Base-by-base conservation (phyloP, 1,140 invertebrate species). In the Macrobrachium rosenbergii region DNA sequence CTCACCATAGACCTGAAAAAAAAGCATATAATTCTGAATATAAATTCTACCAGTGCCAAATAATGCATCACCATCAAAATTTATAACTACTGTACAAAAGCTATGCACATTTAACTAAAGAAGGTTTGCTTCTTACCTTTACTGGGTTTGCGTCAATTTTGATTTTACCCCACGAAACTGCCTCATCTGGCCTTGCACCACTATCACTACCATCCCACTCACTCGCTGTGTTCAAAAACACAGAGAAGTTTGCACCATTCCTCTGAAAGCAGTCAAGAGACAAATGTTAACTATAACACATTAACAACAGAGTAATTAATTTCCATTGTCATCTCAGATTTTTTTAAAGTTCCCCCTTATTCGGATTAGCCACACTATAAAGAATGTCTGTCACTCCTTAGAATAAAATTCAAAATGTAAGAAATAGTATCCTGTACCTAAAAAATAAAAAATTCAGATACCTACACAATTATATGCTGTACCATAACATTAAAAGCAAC, bases 151-250 rank as follows among this genome's bases (percentile, higher is more conserved):
- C 97, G 91, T 96, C 95, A 90, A 94, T 95, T 91, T 95, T 95
- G 86, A 99, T 99, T 93, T 99, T 99, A 0, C 99, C 99, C 99
- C 99, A 99, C 7, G 98, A 99, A 17, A 99, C 94, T 0, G 99
- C 99, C 93, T 99, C 99, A 93, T 99, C 99, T 5, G 99, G 98
- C 75, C 96, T 93, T 0, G 99, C 99, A 14, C 99, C 99, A 89
- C 98, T 96, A 92, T 99, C 99, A 92, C 98, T 99, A 0, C 99
- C 99, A 94, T 99, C 99, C 94, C 96, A 99, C 93, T 99, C 99
- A 52, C 95, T 95, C 2, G 96, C 96, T n/a, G 99, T 99, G 92
- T 99, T 99, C 5, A 99, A 93, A 93, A 96, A 99, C 11, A 99
- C 98, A 1, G 97, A 94, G 93, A 94, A 99, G 92, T 99, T 98